phyloP scores from a whole-genome alignment of 2,113 vertebrate species.

The Erythrocercus mccallii region DNA sequence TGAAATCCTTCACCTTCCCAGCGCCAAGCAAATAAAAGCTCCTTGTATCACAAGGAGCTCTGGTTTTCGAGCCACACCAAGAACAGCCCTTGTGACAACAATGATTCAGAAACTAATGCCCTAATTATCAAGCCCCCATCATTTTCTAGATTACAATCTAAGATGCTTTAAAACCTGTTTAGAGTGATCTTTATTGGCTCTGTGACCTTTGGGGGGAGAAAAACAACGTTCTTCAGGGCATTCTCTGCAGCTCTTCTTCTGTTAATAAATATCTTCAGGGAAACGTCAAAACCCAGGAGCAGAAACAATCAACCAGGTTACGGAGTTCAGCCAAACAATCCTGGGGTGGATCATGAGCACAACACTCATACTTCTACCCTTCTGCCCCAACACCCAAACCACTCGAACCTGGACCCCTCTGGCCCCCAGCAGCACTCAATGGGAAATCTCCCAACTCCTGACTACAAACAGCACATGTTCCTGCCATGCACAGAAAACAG shows the following conservation, averaged over 20 bases:
- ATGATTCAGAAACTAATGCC: slow-evolving; percentile 34
- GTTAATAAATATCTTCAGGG: neutral
- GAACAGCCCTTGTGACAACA: slow-evolving; percentile 22
- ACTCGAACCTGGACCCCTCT: accelerated
- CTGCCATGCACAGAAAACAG: slow-evolving; percentile 14
- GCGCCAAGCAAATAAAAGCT: neutral
- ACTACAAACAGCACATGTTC: slow-evolving; percentile 19
- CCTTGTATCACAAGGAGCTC: neutral
- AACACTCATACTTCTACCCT: accelerated
- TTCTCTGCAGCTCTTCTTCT: neutral
- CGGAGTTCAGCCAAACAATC: accelerated
- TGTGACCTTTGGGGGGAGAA: neutral
- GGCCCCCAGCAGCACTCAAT: neutral
- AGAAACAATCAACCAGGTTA: neutral
- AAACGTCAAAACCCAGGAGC: neutral
- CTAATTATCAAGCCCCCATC: slow-evolving; percentile 15
- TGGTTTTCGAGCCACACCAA: neutral
- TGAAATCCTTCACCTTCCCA: neutral
- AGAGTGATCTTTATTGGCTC: slow-evolving; percentile 17
- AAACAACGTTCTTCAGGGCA: neutral
- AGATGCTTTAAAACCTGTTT: slow-evolving; percentile 29
- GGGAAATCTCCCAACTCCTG: neutral
- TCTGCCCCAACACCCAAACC: neutral
- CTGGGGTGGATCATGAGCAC: neutral
- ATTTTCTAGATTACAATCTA: slow-evolving; percentile 48